Base-by-base conservation (phyloP, 2,888 invertebrate genomes). In the Synergus japonicus region DNA sequence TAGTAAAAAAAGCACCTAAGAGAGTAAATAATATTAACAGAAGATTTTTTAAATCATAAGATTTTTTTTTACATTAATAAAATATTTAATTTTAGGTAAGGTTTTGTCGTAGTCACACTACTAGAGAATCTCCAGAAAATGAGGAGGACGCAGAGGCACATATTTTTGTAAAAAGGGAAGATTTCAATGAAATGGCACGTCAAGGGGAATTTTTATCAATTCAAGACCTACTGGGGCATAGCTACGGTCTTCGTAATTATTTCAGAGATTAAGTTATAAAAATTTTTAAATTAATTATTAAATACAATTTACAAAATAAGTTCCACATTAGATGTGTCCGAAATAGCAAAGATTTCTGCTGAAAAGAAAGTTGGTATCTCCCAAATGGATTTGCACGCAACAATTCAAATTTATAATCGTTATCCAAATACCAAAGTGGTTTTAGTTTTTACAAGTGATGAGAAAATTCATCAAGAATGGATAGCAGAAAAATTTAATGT, bases 151-250 rank as follows among this genome's bases (percentile, higher is more conserved):
- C 85, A 7, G 86, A 87, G 64, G 85, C 88, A 49, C 93, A 90
- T 81, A 87, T 92, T 82, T 92, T 88, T 76, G 85, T 92, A 9
- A 83, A 85, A 2, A 83, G 88, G 12, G 89, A 91, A 78, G 82
- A 88, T 60, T 93, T 93, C 81, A 89, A 90, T 65, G 86, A 89
- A 13, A 90, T 93, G 89, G 85, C 91, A 2, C 87, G 90, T 46
- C 84, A 88, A n/a, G 93, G 93, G 15, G 89, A 92, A 78, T 93
- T 93, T 83, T 81, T 92, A n/a, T 89, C 92, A 0, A 88, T 92
- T n/a, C 89, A 91, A 29, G 92, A 92, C 83, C 81, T 89, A 43
- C 83, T 93, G 10, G 93, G 93, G 8, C 82, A 92, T 73, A 90
- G 89, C 81, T 93, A 92, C 84, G 93, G 93, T 78, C 91, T 93